phyloP scores from a whole-genome alignment of 2,113 vertebrate species.

The Oreochromis tanganicae region DNA sequence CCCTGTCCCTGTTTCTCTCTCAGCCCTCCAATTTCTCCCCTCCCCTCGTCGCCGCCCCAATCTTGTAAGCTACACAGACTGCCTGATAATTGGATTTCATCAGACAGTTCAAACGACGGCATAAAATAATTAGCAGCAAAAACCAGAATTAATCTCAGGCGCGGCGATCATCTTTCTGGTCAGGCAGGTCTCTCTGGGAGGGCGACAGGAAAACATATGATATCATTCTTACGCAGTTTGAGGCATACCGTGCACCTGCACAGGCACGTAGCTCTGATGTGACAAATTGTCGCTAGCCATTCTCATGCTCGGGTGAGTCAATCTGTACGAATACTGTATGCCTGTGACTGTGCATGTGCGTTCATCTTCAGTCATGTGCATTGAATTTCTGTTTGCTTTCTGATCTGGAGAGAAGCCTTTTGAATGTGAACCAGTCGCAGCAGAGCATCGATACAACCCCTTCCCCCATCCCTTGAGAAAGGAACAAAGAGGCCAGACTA shows the following conservation, averaged over 20 bases:
- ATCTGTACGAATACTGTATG: neutral
- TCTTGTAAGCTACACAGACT: conserved; percentile 56
- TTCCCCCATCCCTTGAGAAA: conserved; percentile 24
- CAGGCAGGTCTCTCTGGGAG: neutral
- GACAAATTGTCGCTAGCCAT: neutral
- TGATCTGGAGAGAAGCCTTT: conserved; percentile 10
- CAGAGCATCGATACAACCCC: neutral
- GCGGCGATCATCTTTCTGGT: conserved; percentile 24
- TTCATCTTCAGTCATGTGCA: neutral
- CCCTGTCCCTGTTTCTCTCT: neutral
- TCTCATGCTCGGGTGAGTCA: neutral
- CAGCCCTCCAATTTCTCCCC: neutral
- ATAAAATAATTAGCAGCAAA: conserved; percentile 68
- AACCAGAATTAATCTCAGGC: conserved; percentile 50
- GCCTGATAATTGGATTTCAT: conserved; percentile 71
- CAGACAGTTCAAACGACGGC: conserved; percentile 61
- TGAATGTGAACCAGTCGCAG: conserved; percentile 25
- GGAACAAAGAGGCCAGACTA: conserved; percentile 63
- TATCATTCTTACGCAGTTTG: neutral
- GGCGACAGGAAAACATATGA: neutral
- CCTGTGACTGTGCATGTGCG: neutral
- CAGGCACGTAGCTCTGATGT: neutral
- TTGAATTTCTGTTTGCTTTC: neutral
- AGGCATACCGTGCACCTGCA: neutral
- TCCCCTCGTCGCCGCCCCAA: conserved; percentile 16